These are phyloP conservation scores for Xestia xanthographa DNA, from an alignment of 2,888 invertebrate genomes.

Conservation along the genomic window DNA sequence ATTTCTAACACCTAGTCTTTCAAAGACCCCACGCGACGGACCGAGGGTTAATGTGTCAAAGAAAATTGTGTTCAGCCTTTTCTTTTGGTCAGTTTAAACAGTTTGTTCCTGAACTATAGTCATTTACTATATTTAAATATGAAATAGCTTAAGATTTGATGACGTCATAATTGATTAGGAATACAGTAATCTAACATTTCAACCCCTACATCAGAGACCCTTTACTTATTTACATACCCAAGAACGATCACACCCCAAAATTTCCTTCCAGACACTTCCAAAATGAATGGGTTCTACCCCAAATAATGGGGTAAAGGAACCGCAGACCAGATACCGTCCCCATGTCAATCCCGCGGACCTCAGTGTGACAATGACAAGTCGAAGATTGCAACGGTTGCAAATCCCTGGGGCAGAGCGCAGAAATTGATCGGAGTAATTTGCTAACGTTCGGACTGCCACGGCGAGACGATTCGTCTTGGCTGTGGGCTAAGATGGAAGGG, in stretches of 20 bases:
- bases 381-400: slow-evolving; percentile 86
- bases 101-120: not conserved
- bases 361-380: slow-evolving; percentile 85
- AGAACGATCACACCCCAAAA: not conserved
- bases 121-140: not conserved
- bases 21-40: too few species aligned
- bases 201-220: not conserved
- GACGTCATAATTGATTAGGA: not conserved
- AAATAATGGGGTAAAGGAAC: slow-evolving; percentile 54
- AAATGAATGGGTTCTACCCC: slow-evolving; percentile 39
- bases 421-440: slow-evolving; percentile 88
- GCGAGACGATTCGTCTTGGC: slow-evolving; percentile 76
- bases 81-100: not conserved
- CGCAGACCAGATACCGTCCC: slow-evolving; percentile 57
- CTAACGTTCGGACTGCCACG: slow-evolving; percentile 76
- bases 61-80: not conserved
- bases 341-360: slow-evolving; percentile 64
- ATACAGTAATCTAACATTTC: not conserved
- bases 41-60: not conserved
- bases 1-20: too few species aligned
- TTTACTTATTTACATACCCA: not conserved
- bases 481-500: slow-evolving; percentile 37
- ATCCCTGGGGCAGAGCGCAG: slow-evolving; percentile 77
- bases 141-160: not conserved
- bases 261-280: slow-evolving; percentile 1